Conservation (phyloP, 2,797 vertebrate species). For the Acridotheres tristis region DNA sequence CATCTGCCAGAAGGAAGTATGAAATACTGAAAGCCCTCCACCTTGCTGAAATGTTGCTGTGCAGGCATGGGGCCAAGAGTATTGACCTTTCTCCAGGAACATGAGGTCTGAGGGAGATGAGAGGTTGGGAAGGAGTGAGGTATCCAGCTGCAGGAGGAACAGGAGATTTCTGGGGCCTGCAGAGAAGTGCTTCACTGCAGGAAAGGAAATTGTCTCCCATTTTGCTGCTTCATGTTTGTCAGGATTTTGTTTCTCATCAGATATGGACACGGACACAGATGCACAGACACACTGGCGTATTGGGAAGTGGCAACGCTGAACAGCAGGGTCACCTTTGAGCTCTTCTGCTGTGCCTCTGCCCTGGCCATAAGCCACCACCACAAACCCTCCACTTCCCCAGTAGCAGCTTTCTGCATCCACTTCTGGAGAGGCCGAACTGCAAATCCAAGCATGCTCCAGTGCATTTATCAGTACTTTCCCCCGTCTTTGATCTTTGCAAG, state of each 20-base stretch:
- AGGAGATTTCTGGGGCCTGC: background rate
- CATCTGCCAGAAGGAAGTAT: background rate
- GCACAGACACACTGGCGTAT: background rate
- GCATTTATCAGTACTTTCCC: background rate
- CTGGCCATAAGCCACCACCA: background rate
- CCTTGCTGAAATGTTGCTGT: background rate
- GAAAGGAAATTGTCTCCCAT: slow-evolving; percentile 11
- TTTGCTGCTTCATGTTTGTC: background rate
- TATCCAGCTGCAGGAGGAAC: background rate
- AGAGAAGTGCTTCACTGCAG: background rate
- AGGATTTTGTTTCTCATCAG: slow-evolving; percentile 26
- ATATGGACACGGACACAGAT: background rate
- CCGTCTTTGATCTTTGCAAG: background rate
- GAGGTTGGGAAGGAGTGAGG: background rate
- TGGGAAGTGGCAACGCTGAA: background rate
- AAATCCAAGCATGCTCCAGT: background rate
- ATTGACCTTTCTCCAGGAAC: background rate
- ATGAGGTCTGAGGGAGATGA: background rate
- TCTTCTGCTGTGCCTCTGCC: background rate
- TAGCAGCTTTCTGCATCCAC: background rate
- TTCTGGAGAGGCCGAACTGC: background rate
- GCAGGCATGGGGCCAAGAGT: background rate
- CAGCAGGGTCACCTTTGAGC: background rate
- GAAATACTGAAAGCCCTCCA: slow-evolving; percentile 54
- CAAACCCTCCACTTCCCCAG: accelerated